Evolutionary conservation across 2,797 vertebrate species (phyloP).

Genomic region (Acipenser transmontanus): DNA sequence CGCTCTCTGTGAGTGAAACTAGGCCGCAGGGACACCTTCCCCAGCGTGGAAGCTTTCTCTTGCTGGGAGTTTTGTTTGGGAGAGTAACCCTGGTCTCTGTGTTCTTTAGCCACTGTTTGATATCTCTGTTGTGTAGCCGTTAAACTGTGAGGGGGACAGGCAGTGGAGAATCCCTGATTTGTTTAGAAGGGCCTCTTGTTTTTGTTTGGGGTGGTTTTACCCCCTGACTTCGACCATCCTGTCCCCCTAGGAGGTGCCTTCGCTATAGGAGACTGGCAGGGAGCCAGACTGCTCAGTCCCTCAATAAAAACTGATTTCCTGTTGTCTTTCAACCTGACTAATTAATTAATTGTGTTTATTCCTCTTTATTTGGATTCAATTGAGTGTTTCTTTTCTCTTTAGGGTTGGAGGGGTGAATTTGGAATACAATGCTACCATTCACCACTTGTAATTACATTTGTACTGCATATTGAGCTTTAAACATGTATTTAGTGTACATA

Average conservation of each 20-base stretch:
- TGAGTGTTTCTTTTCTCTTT: constrained; percentile 69
- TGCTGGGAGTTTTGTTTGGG: constrained; percentile 52
- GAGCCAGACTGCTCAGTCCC: constrained; percentile 44
- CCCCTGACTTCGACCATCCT: background rate
- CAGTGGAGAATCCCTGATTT: constrained; percentile 48
- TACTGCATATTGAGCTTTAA: no score
- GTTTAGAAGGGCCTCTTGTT: constrained; percentile 51
- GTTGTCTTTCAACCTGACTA: constrained; percentile 75
- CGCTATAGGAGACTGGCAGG: constrained; percentile 30
- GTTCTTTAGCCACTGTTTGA: constrained; percentile 53
- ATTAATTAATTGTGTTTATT: constrained; percentile 70
- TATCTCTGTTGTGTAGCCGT: constrained; percentile 49
- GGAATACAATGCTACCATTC: constrained; percentile 70
- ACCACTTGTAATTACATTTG: constrained; percentile 40
- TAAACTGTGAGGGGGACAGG: constrained; percentile 27
- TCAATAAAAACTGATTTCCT: constrained; percentile 55
- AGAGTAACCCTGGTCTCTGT: constrained; percentile 45
- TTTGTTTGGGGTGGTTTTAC: constrained; percentile 39
- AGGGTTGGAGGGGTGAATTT: constrained; percentile 43
- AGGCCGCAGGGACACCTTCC: constrained; percentile 47
- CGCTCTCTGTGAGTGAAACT: constrained; percentile 46
- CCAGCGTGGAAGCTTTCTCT: constrained; percentile 32
- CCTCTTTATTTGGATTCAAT: constrained; percentile 69
- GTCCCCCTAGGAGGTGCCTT: constrained; percentile 30
- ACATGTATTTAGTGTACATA: no score